Evolutionary conservation across 2,888 invertebrate species (phyloP).

Genomic region (Tromatobia lineatoria): DNA sequence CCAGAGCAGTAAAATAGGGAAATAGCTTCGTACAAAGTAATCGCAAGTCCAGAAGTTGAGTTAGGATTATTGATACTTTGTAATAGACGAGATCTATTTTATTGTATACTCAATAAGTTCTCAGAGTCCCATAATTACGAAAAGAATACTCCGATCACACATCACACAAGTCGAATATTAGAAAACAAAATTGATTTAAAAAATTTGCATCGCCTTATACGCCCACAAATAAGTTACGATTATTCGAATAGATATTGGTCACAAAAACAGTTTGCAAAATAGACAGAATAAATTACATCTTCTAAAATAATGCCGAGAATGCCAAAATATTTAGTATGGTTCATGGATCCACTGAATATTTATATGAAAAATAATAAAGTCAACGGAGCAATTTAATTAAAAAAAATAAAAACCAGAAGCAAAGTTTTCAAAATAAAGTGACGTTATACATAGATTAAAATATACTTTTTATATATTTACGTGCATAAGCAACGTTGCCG

Average conservation of each 20-base stretch:
- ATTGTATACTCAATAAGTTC: too few relatives aligned
- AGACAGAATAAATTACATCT: too few relatives aligned
- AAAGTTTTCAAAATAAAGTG: background rate
- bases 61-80: conserved; percentile 1
- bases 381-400: background rate
- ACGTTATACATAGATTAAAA: background rate
- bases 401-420: background rate
- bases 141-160: too few relatives aligned
- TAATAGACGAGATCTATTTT: background rate
- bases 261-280: too few relatives aligned
- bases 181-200: too few relatives aligned
- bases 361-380: background rate
- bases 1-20: background rate
- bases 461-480: too few relatives aligned
- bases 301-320: background rate
- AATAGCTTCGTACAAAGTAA: background rate
- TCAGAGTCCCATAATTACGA: too few relatives aligned
- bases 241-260: too few relatives aligned
- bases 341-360: background rate
- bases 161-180: too few relatives aligned
- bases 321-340: background rate
- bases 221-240: too few relatives aligned
- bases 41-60: background rate
- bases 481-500: too few relatives aligned
- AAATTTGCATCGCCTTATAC: too few relatives aligned